These are phyloP conservation scores for Himalopsyche phryganea DNA, from an alignment of 1,140 invertebrate species.

Conservation along the genomic window DNA sequence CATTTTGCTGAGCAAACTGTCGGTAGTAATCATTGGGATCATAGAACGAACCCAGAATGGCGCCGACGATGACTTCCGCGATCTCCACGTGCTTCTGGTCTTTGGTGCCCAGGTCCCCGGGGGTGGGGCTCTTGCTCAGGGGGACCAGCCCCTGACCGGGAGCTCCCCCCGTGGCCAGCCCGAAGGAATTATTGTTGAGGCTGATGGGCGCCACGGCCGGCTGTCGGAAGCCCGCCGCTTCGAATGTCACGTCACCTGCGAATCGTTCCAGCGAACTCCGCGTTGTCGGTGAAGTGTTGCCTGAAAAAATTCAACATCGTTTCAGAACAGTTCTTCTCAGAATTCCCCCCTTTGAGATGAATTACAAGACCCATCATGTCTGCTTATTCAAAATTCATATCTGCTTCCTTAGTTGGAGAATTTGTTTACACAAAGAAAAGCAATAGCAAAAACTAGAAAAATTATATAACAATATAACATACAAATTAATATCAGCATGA, in stretches of 20 bases:
- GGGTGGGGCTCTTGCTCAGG: constrained; percentile 81
- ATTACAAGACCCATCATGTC: no score
- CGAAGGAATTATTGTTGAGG: constrained; percentile 72
- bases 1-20: no score
- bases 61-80: constrained; percentile 92
- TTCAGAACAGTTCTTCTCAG: no score
- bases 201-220: constrained; percentile 66
- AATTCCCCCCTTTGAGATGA: no score
- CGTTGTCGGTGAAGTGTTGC: constrained; percentile 60
- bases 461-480: no score
- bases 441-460: no score
- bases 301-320: constrained; percentile 34
- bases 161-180: constrained; percentile 73
- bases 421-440: no score
- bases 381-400: no score
- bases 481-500: no score
- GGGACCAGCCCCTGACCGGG: constrained; percentile 73
- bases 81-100: constrained; percentile 89
- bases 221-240: constrained; percentile 63
- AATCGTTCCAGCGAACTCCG: constrained; percentile 67
- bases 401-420: no score
- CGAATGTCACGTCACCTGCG: constrained; percentile 64
- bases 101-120: constrained; percentile 69
- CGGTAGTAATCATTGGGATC: background rate
- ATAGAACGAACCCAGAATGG: constrained; percentile 73